Base-by-base conservation (phyloP, 2,113 vertebrate species). In the Phalacrocorax brasilianus region DNA sequence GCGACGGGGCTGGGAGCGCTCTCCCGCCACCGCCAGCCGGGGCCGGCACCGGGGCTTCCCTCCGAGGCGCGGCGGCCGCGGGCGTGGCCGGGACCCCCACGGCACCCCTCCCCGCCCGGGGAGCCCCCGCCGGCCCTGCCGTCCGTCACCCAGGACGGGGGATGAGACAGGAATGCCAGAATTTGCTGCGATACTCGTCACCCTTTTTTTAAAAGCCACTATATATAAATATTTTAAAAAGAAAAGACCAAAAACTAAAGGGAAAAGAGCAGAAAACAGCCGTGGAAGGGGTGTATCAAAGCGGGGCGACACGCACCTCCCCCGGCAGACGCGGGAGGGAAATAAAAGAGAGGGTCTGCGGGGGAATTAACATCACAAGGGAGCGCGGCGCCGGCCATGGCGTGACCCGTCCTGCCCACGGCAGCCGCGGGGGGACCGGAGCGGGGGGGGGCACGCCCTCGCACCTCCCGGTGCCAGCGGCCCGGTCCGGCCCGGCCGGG, bases 221-320 rank as follows among this genome's bases (percentile, higher is more conserved):
- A 15, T 13, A 17, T 26, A 38, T 4, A 73, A 67, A 42, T 53
- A 33, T 14, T 13, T 1, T 2, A 21, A 38, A 38, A 38, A 38
- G 38, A 10, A 38, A 32, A 33, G 55, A 33, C 27, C 16, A 40
- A 11, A 91, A 59, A 59, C 21, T 6, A 16, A 52, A 32, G 8
- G 11, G 28, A 30, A 72, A 88, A 42, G 2, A 44, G 14, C 81
- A 91, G 85, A 94, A 78, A 96, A 96, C 86, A 27, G 92, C n/a
- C 4, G 56, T 89, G 89, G 87, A 95, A 97, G 88, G 93, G 58
- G 88, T 96, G 95, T 97, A 97, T 97, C 97, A 98, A 98, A 98
- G 85, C 38, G 38, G 38, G 38, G 38, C 38, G 38, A 38, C 38
- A 38, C 38, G 38, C 38, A 38, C 38, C 38, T 38, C 38, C 38